phyloP scores from a whole-genome alignment of 2,888 invertebrate species.

The Drosophila infuscata region DNA sequence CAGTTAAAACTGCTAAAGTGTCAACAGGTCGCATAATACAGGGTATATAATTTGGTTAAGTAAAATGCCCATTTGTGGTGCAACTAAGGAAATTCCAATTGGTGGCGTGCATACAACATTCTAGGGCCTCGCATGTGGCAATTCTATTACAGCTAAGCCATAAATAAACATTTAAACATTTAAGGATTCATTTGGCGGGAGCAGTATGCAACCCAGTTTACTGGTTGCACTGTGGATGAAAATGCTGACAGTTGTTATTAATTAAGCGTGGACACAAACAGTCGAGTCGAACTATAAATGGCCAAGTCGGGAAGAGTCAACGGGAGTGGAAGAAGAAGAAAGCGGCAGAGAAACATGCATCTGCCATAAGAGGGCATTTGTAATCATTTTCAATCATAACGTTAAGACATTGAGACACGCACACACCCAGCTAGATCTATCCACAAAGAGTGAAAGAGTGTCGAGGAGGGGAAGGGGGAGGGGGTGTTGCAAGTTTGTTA shows the following conservation, averaged over 20 bases:
- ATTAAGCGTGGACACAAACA: conserved; percentile 67
- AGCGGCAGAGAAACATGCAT: conserved; percentile 25
- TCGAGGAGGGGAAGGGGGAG: background rate
- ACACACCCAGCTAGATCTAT: conserved; percentile 36
- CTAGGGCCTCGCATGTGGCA: conserved; percentile 21
- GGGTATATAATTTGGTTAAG: background rate
- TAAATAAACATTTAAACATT: conserved; percentile 51
- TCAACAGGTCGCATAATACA: background rate
- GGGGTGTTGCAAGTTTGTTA: background rate
- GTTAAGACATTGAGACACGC: conserved; percentile 56
- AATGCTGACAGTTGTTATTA: conserved; percentile 77
- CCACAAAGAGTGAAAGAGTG: background rate
- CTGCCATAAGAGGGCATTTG: conserved; percentile 79
- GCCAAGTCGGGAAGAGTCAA: conserved; percentile 52
- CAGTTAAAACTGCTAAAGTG: background rate
- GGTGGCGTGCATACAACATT: conserved; percentile 14
- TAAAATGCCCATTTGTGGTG: conserved; percentile 4
- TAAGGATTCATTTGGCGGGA: conserved; percentile 63
- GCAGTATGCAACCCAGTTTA: conserved; percentile 47
- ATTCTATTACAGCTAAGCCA: conserved; percentile 39
- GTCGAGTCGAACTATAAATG: conserved; percentile 46
- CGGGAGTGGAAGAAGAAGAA: conserved; percentile 18
- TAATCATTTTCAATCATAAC: conserved; percentile 81
- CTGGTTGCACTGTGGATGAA: conserved; percentile 68
- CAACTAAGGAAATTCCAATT: conserved; percentile 57